Conservation (phyloP, 2,113 vertebrate genomes). For the Cyphomyrus plagiostoma region DNA sequence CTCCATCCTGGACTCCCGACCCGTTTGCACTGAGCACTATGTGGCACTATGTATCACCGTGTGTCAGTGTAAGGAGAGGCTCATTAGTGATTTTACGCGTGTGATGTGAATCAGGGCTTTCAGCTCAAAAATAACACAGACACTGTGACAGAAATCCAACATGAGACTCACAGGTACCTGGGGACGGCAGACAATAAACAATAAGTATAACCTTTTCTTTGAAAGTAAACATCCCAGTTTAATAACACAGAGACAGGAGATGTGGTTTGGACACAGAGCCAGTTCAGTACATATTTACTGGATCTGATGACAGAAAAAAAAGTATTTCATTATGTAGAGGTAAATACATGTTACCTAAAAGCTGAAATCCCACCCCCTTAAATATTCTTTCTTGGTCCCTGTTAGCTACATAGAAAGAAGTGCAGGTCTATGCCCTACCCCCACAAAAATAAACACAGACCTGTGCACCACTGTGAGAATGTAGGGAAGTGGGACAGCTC, state of each 20-base stretch:
- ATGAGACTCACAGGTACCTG: neutral
- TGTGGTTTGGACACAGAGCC: neutral
- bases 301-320: neutral
- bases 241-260: neutral
- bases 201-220: neutral
- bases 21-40: no score
- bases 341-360: neutral
- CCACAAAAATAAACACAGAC: neutral
- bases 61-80: neutral
- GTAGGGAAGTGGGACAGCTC: slow-evolving; percentile 3
- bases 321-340: neutral
- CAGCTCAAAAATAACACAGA: neutral
- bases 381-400: neutral
- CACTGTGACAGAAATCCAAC: neutral
- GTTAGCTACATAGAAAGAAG: neutral
- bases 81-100: neutral
- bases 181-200: neutral
- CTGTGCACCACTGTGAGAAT: neutral
- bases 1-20: neutral
- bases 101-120: neutral
- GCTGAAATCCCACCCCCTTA: neutral
- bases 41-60: neutral
- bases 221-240: neutral
- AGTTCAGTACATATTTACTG: neutral
- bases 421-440: neutral